Evolutionary conservation across 2,797 vertebrate species (phyloP).

Genomic region (Pseudochirops cupreus): DNA sequence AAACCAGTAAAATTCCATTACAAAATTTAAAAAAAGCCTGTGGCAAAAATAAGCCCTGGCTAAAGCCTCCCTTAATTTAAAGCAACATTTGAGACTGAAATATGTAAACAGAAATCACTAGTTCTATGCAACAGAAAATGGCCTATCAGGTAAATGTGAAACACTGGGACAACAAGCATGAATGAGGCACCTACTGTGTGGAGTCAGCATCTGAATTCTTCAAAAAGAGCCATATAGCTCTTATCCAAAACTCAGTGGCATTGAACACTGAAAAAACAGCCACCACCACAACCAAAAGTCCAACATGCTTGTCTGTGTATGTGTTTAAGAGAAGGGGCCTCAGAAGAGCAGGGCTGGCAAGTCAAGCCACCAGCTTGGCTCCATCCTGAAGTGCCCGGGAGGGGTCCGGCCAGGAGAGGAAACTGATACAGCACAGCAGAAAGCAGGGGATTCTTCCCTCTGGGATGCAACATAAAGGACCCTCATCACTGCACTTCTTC

Average conservation of each 20-base stretch:
- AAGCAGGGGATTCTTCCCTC: background rate
- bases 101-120: background rate
- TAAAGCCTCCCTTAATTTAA: constrained; percentile 8
- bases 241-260: constrained; percentile 11
- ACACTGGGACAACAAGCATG: background rate
- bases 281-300: background rate
- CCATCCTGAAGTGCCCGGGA: background rate
- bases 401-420: background rate
- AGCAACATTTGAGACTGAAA: constrained; percentile 15
- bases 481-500: background rate
- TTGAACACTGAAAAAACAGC: background rate
- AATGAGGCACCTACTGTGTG: background rate
- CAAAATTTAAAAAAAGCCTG: background rate
- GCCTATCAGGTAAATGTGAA: constrained; percentile 28
- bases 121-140: constrained; percentile 1
- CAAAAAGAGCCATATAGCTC: background rate
- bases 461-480: background rate
- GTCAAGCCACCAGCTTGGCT: background rate
- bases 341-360: background rate
- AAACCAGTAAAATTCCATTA: background rate
- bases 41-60: background rate
- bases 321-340: constrained; percentile 4
- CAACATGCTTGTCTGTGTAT: background rate
- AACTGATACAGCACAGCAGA: no score
- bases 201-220: background rate